Base-by-base conservation (phyloP, 2,113 vertebrate species). In the Trogon surrucura region DNA sequence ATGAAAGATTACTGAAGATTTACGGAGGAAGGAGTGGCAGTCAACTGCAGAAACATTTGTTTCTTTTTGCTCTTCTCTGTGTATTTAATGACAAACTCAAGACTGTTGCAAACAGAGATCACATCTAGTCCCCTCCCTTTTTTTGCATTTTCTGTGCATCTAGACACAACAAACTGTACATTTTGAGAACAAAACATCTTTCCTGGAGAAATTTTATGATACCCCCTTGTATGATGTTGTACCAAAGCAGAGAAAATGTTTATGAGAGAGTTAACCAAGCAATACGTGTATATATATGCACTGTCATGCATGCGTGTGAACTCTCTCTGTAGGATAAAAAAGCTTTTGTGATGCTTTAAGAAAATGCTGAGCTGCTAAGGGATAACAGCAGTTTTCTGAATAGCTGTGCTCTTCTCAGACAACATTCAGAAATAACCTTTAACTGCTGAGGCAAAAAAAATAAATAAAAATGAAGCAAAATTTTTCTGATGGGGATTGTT, bases 361-460 rank as follows among this genome's bases (percentile, higher is more conserved):
- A 77, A 80, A 91, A 83, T 5, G 15, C 16, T 83, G 65, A 89
- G 45, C 72, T 89, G 45, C 36, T 41, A 80, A 57, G 45, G 69
- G 56, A 78, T 54, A 83, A 13, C 29, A 89, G 36, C 60, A 30
- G 20, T 88, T 89, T 89, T 64, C 29, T 72, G 77, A 84, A 50
- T 22, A 67, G 21, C 30, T 88, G 19, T 81, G 30, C 53, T 92
- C 84, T 84, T 85, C 80, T 34, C 65, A 74, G 62, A 29, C 29
- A 85, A 16, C 6, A 3, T 67, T 80, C 53, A 95, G 72, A 86
- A 95, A 93, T 94, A 96, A 69, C 58, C 41, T 89, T 81, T 80
- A 71, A 79, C 32, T 93, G 67, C 60, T 78, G 60, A 88, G 50
- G 53, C 34, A 93, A 89, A 14, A 36, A 41, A 87, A 94, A 85